phyloP scores from a whole-genome alignment of 2,888 invertebrate genomes.

The Monoplex corrugatus region DNA sequence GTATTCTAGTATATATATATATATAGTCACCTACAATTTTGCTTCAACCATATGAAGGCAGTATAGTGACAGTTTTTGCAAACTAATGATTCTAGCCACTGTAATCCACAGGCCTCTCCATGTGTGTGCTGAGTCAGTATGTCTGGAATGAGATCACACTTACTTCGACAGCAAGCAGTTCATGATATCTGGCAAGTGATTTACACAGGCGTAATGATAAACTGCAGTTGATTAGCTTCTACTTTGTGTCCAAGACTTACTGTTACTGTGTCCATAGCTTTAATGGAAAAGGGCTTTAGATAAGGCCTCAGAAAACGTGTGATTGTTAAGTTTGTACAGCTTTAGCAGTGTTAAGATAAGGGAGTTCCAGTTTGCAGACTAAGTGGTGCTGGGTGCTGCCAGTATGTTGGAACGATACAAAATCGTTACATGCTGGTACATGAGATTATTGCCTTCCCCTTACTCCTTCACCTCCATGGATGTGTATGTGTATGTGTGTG shows the following conservation, averaged over 20 bases:
- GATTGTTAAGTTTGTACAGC: background rate
- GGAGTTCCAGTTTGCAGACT: background rate
- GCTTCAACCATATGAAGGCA: too few species aligned
- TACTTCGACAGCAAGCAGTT: too few species aligned
- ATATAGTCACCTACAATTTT: too few species aligned
- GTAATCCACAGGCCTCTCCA: too few species aligned
- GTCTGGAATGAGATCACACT: background rate
- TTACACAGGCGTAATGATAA: conserved; percentile 19
- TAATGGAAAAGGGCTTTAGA: background rate
- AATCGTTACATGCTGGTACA: background rate
- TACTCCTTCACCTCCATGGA: background rate
- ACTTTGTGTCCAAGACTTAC: too few species aligned
- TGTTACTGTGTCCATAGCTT: background rate
- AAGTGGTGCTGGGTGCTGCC: background rate
- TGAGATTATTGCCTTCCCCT: background rate
- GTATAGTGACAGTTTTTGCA: too few species aligned
- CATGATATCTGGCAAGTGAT: background rate
- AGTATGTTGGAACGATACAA: too few species aligned
- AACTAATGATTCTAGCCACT: too few species aligned
- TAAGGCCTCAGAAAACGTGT: background rate
- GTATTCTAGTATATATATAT: too few species aligned
- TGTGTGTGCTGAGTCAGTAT: too few species aligned
- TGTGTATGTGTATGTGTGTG: too few species aligned
- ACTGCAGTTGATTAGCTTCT: background rate
- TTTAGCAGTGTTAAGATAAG: background rate